phyloP scores from a whole-genome alignment of 1,140 invertebrate species.

The Tribolium castaneum region DNA sequence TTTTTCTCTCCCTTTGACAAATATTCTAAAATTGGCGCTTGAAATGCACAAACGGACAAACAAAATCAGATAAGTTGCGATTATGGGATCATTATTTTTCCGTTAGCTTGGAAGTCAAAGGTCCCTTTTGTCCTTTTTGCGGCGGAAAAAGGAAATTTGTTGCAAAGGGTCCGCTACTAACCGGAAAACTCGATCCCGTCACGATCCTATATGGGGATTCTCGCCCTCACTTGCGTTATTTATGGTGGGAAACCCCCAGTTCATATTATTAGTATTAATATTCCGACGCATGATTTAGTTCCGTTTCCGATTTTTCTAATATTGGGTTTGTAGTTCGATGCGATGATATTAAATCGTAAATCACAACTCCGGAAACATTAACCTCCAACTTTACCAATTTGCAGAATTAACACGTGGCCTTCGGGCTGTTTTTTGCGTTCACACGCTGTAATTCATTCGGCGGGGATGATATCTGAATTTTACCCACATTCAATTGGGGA shows the following conservation, averaged over 20 bases:
- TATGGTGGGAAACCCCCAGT: slow-evolving; percentile 14
- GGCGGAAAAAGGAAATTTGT: slow-evolving; percentile 33
- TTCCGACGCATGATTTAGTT: slow-evolving; percentile 27
- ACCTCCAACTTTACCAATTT: slow-evolving; percentile 27
- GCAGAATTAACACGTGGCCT: slow-evolving; percentile 26
- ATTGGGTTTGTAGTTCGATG: slow-evolving; percentile 15
- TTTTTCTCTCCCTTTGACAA: neutral
- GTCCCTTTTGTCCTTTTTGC: slow-evolving; percentile 33
- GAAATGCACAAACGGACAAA: slow-evolving; percentile 2
- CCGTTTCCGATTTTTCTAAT: slow-evolving; percentile 23
- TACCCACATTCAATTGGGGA: neutral
- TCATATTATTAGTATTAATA: slow-evolving; percentile 30
- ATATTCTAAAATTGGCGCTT: slow-evolving; percentile 1
- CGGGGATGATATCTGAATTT: neutral
- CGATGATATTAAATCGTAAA: slow-evolving; percentile 33
- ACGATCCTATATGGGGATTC: neutral
- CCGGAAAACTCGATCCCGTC: slow-evolving; percentile 25
- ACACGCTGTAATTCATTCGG: neutral
- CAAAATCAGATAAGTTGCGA: slow-evolving; percentile 26
- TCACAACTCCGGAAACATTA: slow-evolving; percentile 13
- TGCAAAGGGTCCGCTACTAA: slow-evolving; percentile 16
- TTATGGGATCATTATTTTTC: slow-evolving; percentile 21
- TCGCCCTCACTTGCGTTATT: slow-evolving; percentile 12
- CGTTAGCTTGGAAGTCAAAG: slow-evolving; percentile 22
- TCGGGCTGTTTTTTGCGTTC: slow-evolving; percentile 4